These are phyloP conservation scores for Xyrauchen texanus DNA, from an alignment of 2,113 vertebrate genomes.

Conservation along the genomic window DNA sequence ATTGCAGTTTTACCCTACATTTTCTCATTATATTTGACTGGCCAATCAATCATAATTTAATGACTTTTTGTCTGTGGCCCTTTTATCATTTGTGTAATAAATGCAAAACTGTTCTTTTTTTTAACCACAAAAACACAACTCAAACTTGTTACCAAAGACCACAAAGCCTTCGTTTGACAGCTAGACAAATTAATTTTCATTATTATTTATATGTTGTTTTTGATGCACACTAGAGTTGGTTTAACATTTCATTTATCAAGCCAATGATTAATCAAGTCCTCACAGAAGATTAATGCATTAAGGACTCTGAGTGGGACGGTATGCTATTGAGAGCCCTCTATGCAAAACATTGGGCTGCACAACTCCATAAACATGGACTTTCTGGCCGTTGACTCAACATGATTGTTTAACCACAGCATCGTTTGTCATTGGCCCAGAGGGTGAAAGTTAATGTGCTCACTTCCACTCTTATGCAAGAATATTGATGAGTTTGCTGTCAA, in stretches of 20 bases:
- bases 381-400: conserved; percentile 57
- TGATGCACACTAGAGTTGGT: conserved; percentile 34
- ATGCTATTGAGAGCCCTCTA: neutral
- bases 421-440: neutral
- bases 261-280: neutral
- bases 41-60: too few relatives aligned
- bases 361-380: conserved; percentile 57
- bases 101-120: too few relatives aligned
- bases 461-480: conserved; percentile 27
- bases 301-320: neutral
- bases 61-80: too few relatives aligned
- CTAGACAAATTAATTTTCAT: conserved; percentile 28
- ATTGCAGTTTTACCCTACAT: too few relatives aligned
- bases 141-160: neutral
- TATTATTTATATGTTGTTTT: conserved; percentile 44
- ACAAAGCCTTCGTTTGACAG: conserved; percentile 35
- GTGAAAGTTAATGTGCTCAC: neutral
- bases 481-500: neutral
- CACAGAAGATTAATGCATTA: conserved; percentile 7
- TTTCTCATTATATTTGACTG: too few relatives aligned
- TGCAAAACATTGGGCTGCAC: neutral
- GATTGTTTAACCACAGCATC: conserved; percentile 45
- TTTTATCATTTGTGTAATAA: too few relatives aligned
- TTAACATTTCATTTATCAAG: conserved; percentile 12
- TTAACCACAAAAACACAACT: too few relatives aligned